Conservation (phyloP, 2,113 vertebrate genomes). For the Pseudopipra pipra region DNA sequence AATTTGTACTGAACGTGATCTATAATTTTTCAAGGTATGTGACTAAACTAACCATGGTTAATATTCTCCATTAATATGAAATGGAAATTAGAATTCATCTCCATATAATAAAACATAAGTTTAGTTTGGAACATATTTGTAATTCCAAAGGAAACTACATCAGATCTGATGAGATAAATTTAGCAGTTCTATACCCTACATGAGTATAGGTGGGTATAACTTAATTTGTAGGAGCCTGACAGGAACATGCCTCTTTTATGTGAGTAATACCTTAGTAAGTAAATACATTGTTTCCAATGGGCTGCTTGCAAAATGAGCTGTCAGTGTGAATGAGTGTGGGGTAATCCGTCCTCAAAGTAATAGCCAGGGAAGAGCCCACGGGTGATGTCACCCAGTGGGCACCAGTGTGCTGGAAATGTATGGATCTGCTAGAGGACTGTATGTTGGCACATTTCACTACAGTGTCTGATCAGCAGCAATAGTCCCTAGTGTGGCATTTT, state of each 20-base stretch:
- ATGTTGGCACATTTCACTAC: fast-evolving
- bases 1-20: conserved; percentile 3
- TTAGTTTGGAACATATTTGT: neutral
- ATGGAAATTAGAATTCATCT: conserved; percentile 4
- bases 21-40: conserved; percentile 37
- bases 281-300: neutral
- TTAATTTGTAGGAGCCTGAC: neutral
- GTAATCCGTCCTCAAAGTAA: neutral
- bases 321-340: neutral
- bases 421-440: neutral
- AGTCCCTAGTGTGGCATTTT: neutral
- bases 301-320: conserved; percentile 1
- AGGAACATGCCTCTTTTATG: neutral
- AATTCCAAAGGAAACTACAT: neutral
- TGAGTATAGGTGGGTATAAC: neutral
- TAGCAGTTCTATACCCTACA: neutral
- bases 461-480: neutral
- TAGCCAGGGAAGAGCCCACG: neutral
- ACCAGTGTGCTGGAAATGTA: neutral
- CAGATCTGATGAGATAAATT: neutral
- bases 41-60: conserved; percentile 1
- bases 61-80: neutral
- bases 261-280: neutral
- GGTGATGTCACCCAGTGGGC: conserved; percentile 9
- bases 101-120: neutral